A percentile compares a stretch with the other conserved stretches of the same genome.
Conservation (phyloP, 2,797 vertebrate genomes). For the Remorina albescens region DNA sequence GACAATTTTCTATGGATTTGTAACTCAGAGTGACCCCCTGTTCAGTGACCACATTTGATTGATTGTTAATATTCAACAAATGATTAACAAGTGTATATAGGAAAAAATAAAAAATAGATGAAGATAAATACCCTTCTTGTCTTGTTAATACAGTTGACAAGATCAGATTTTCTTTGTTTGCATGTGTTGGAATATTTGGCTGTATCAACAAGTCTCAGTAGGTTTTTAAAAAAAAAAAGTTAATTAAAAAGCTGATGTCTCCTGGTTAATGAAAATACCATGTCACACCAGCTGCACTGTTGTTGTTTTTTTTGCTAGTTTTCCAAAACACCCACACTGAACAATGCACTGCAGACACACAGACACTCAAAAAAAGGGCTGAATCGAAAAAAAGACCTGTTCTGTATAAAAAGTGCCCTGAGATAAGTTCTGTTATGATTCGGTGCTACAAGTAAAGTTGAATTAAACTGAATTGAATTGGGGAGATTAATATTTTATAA, state of each 20-base stretch:
- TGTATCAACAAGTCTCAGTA: not conserved
- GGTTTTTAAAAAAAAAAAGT: not conserved
- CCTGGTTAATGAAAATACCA: too few species aligned
- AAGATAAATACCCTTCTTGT: not conserved
- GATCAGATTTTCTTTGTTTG: too few species aligned
- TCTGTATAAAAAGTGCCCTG: not conserved
- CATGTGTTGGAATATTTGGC: not conserved
- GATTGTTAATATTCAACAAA: constrained; percentile 11
- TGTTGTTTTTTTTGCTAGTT: not conserved
- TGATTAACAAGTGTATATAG: constrained; percentile 15
- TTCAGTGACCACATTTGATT: too few species aligned
- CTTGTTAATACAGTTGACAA: not conserved
- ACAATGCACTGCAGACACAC: not conserved
- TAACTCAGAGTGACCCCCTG: too few species aligned
- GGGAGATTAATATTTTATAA: constrained; percentile 8
- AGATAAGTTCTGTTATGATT: not conserved
- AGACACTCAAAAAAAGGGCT: not conserved
- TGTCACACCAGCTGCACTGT: not conserved
- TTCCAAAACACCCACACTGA: not conserved
- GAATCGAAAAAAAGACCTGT: not conserved
- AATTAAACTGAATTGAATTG: not conserved
- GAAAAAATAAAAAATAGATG: not conserved
- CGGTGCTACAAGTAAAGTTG: too few species aligned
- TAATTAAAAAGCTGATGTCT: not conserved
- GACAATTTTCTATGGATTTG: not conserved